Base-by-base conservation (phyloP, 1,140 invertebrate species). In the Diachasmimorpha longicaudata region DNA sequence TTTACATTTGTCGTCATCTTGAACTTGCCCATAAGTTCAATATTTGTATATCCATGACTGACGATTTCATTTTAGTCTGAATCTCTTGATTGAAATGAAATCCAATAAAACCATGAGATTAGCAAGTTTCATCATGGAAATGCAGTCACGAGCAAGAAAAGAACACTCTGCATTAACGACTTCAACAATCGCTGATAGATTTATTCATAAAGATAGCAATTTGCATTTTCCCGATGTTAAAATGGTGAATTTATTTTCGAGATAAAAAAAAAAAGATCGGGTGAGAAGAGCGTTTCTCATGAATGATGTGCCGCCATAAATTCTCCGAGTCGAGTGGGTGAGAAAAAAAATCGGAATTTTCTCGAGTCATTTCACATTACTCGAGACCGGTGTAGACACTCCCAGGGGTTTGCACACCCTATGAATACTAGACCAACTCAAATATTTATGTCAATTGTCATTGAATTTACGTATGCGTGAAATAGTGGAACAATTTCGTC, bases 141-240 rank as follows among this genome's bases (percentile, higher is more conserved):
- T 46, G 4, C 44, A 11, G 11, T 46, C 11, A 46, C 10, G 4
- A 9, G 6, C 21, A 16, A 6, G 19, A 21, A 21, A 58, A 10
- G 19, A 58, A 9, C n/a, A 58, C 52, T 58, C 52, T 3, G 16
- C 16, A 19, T 58, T 16, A 58, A 58, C 52, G 58, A 4, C 58
- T 63, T 25, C 23, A 25, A 19, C 58, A 25, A 48, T 23, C 16
- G 69, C 23, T 25, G 42, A 48, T 71, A 46, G 21, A 71, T 71
- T 71, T 48, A 71, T 71, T 48, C 69, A 48, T 71, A 71, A 71
- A 71, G 44, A 46, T 71, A 48, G 14, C 44, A 19, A 71, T 71
- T 71, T 48, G 69, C 69, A 72, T 72, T 39, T 72, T 1, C 8
- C 13, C 36, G 44, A 10, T 36, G 11, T 14, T 52, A 52, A 72